Percentiles rank a stretch among this genome's conserved stretches.
These are phyloP conservation scores for Poeciliopsis turrubarensis DNA, from an alignment of 2,113 vertebrate species.

Conservation along the genomic window DNA sequence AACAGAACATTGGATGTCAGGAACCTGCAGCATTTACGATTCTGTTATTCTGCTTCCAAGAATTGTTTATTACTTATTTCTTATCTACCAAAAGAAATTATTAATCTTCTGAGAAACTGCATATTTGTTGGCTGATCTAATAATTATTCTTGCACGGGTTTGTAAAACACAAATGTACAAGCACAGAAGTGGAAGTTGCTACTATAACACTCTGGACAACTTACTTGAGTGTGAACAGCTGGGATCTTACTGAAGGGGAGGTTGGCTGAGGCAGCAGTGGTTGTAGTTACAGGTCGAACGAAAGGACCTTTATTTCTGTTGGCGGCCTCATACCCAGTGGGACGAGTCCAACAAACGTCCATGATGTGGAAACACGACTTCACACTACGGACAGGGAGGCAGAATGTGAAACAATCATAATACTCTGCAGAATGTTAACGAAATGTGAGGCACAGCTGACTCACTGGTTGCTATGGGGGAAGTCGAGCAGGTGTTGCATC, in stretches of 20 bases:
- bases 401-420: background rate
- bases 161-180: background rate
- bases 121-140: background rate
- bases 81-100: background rate
- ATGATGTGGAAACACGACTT: constrained; percentile 99
- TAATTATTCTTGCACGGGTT: background rate
- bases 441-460: constrained; percentile 42
- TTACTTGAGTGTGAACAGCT: constrained; percentile 91
- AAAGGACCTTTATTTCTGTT: constrained; percentile 92
- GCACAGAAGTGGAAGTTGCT: background rate
- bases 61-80: background rate
- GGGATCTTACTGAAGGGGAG: constrained; percentile 91
- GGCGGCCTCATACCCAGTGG: constrained; percentile 83
- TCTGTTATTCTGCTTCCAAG: constrained; percentile 4
- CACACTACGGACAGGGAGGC: constrained; percentile 78
- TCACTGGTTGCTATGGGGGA: constrained; percentile 98
- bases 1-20: constrained; percentile 22
- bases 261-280: constrained; percentile 80
- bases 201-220: constrained; percentile 4
- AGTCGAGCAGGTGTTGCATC: constrained; percentile 98
- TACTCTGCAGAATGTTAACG: background rate
- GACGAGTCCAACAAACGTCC: constrained; percentile 92
- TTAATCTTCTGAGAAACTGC: background rate
- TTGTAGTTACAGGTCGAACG: constrained; percentile 85
- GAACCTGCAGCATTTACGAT: constrained; percentile 17